Evolutionary conservation across 2,113 vertebrate species (phyloP).

Genomic region (Condylura cristata): DNA sequence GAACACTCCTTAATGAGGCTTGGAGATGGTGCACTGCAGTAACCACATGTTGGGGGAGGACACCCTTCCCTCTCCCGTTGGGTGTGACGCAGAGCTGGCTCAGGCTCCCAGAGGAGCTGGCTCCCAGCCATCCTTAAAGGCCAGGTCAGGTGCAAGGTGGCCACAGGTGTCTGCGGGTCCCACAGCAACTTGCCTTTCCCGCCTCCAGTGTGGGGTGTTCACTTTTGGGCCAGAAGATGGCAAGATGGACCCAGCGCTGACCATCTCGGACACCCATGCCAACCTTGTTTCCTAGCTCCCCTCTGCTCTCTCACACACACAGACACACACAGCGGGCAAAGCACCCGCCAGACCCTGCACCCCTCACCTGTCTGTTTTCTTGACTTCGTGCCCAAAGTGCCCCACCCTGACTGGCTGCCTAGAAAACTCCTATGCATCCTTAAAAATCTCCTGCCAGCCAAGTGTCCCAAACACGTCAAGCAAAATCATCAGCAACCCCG

Average conservation of each 20-base stretch:
- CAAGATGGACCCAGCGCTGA: background rate
- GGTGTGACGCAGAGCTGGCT: background rate
- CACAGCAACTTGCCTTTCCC: no score
- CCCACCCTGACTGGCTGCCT: background rate
- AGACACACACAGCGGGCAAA: background rate
- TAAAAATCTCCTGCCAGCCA: constrained; percentile 8
- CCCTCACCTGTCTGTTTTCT: background rate
- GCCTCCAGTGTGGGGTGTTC: background rate
- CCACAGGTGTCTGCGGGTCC: no score
- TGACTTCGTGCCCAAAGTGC: background rate
- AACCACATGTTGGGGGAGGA: constrained; percentile 54
- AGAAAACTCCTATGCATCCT: constrained; percentile 39
- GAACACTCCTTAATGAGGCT: constrained; percentile 82
- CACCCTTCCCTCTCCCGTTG: constrained; percentile 35
- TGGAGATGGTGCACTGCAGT: constrained; percentile 61
- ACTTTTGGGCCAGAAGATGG: background rate
- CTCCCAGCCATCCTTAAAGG: background rate
- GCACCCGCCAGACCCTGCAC: no score
- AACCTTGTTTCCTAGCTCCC: background rate
- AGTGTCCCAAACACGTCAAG: background rate
- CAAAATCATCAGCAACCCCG: background rate
- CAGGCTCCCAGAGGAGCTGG: background rate
- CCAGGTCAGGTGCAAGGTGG: background rate
- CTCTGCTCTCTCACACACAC: background rate
- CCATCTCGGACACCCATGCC: background rate